Conservation (phyloP, 2,797 vertebrate genomes). For the Avahi laniger region DNA sequence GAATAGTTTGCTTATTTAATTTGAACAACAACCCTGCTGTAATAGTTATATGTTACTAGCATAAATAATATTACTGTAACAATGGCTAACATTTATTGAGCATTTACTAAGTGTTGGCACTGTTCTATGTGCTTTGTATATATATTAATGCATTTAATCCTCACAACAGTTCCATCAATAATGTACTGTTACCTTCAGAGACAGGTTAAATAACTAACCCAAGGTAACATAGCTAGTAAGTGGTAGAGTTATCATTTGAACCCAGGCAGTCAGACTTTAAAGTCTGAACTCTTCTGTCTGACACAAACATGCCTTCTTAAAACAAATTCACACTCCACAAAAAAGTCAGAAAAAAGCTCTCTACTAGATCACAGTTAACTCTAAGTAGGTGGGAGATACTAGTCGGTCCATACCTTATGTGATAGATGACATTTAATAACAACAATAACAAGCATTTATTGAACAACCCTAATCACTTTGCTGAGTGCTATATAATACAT, state of each 20-base stretch:
- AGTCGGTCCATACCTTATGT: not conserved
- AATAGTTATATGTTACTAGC: not conserved
- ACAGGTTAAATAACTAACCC: not conserved
- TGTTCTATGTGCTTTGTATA: not conserved
- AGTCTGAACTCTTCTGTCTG: not conserved
- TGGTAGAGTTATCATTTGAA: not conserved
- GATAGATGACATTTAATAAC: not conserved
- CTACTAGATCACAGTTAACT: not conserved
- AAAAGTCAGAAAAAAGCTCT: not conserved
- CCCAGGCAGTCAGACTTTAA: not conserved
- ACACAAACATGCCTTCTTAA: not conserved
- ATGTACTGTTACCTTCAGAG: not conserved
- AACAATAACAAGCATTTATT: not conserved
- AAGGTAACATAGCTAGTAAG: not conserved
- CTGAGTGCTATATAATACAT: not conserved
- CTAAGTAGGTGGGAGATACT: not conserved
- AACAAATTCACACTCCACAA: not conserved
- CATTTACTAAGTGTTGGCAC: not conserved
- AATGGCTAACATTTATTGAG: not conserved
- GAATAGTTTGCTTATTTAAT: not conserved
- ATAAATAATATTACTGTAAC: not conserved
- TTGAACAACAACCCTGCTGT: not conserved
- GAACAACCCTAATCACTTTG: not conserved
- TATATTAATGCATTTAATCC: not conserved
- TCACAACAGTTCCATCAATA: not conserved